phyloP scores from a whole-genome alignment of 2,797 vertebrate species.

The Acrocephalus scirpaceus region DNA sequence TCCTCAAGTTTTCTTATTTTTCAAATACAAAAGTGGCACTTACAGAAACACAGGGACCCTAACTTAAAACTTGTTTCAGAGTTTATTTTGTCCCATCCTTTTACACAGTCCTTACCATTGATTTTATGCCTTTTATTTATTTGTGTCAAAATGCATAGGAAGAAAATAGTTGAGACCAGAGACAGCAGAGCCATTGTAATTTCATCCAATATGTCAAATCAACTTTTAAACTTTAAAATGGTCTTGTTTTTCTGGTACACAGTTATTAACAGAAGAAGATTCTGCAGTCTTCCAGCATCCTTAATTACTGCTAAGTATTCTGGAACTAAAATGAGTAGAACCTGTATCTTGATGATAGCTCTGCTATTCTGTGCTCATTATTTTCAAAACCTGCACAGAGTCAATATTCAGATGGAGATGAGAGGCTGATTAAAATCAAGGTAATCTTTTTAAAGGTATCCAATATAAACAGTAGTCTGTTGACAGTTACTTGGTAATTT shows the following conservation, averaged over 20 bases:
- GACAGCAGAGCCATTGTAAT: background rate
- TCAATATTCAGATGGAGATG: background rate
- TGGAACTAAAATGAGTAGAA: background rate
- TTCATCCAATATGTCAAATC: background rate
- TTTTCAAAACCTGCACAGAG: background rate
- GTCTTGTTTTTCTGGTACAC: background rate
- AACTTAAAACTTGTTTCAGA: background rate
- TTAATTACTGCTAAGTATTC: background rate
- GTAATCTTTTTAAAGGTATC: background rate
- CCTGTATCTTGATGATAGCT: background rate
- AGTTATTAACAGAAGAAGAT: background rate
- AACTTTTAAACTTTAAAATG: background rate
- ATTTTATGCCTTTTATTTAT: background rate
- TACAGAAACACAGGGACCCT: background rate
- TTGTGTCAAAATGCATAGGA: background rate
- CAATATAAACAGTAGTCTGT: background rate
- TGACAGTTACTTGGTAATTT: background rate
- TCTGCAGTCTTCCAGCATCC: background rate
- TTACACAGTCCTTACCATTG: background rate
- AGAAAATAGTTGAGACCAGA: background rate
- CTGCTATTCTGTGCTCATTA: background rate
- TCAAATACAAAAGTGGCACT: background rate
- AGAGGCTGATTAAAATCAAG: background rate
- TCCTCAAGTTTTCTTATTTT: background rate
- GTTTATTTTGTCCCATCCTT: background rate